Percentiles rank a stretch among this genome's conserved stretches.
These are phyloP conservation scores for Ochotona princeps DNA, from an alignment of 2,113 vertebrate genomes.

Conservation along the genomic window DNA sequence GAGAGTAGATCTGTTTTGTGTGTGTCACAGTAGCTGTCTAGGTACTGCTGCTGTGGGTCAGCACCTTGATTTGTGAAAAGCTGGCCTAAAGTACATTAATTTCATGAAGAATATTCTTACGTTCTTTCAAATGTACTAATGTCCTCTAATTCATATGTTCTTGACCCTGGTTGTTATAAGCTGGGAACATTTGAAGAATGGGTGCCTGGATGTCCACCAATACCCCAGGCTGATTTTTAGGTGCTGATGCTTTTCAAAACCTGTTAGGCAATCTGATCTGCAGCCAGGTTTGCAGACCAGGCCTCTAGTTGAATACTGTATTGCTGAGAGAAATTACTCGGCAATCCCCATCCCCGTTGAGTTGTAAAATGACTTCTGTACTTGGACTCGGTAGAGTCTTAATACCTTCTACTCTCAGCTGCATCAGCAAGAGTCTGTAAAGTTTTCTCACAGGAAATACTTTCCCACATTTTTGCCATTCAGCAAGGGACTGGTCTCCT, in stretches of 20 bases:
- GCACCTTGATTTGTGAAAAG: not conserved
- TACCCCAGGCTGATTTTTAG: not conserved
- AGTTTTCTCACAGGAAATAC: conserved; percentile 9
- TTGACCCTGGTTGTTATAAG: not conserved
- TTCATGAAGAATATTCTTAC: not conserved
- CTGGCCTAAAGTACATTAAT: not conserved
- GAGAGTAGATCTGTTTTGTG: not conserved
- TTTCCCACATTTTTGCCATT: conserved; percentile 11
- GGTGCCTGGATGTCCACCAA: not conserved
- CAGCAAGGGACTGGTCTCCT: not conserved
- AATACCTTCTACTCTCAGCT: not conserved
- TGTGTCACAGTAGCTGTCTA: not conserved
- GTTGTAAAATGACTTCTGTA: not conserved
- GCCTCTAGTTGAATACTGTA: not conserved
- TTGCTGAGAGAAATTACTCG: conserved; percentile 18
- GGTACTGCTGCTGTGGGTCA: not conserved
- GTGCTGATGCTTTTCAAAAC: not conserved
- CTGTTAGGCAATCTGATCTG: not conserved
- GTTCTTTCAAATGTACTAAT: not conserved
- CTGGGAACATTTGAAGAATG: not conserved
- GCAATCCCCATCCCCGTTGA: not conserved
- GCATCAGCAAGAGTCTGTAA: not conserved
- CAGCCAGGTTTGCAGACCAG: not conserved
- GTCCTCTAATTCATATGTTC: not conserved
- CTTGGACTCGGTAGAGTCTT: not conserved